phyloP scores from a whole-genome alignment of 2,888 invertebrate species.

The Drosophila putrida region DNA sequence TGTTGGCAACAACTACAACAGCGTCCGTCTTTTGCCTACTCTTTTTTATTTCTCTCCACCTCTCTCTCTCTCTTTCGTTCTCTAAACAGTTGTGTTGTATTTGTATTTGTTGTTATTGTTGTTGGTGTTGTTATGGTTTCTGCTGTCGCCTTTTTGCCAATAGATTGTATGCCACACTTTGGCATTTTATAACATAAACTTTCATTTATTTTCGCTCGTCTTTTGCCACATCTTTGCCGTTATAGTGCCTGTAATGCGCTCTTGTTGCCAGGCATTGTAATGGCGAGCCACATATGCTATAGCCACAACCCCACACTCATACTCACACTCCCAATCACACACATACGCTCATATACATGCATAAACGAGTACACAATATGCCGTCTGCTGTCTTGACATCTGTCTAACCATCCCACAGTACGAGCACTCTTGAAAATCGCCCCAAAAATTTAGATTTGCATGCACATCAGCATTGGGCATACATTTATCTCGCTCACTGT shows the following conservation, averaged over 20 bases:
- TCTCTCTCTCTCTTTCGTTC: not conserved
- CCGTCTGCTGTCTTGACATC: slow-evolving; percentile 77
- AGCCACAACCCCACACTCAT: slow-evolving; percentile 33
- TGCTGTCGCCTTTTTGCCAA: slow-evolving; percentile 48
- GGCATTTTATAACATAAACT: slow-evolving; percentile 82
- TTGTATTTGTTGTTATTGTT: slow-evolving; percentile 25
- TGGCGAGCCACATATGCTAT: slow-evolving; percentile 60
- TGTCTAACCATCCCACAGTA: slow-evolving; percentile 54
- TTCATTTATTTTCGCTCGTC: slow-evolving; percentile 77
- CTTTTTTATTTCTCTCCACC: slow-evolving; percentile 10
- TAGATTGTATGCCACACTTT: slow-evolving; percentile 79
- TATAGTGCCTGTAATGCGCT: slow-evolving; percentile 65
- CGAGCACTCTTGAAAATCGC: slow-evolving; percentile 49
- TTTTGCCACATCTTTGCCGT: slow-evolving; percentile 52
- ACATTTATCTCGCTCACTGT: slow-evolving; percentile 72
- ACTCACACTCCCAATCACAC: slow-evolving; percentile 17
- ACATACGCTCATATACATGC: slow-evolving; percentile 7
- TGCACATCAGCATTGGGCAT: slow-evolving; percentile 77
- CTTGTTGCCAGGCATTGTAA: slow-evolving; percentile 60
- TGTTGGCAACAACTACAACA: slow-evolving; percentile 50
- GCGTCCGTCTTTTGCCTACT: slow-evolving; percentile 48
- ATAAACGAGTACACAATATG: slow-evolving; percentile 39
- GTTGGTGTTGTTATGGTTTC: slow-evolving; percentile 26
- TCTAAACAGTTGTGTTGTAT: slow-evolving; percentile 26
- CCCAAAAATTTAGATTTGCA: slow-evolving; percentile 72